Percentiles rank a stretch among this genome's conserved stretches.
phyloP scores from a whole-genome alignment of 2,113 vertebrate species.

The Smithornis capensis region DNA sequence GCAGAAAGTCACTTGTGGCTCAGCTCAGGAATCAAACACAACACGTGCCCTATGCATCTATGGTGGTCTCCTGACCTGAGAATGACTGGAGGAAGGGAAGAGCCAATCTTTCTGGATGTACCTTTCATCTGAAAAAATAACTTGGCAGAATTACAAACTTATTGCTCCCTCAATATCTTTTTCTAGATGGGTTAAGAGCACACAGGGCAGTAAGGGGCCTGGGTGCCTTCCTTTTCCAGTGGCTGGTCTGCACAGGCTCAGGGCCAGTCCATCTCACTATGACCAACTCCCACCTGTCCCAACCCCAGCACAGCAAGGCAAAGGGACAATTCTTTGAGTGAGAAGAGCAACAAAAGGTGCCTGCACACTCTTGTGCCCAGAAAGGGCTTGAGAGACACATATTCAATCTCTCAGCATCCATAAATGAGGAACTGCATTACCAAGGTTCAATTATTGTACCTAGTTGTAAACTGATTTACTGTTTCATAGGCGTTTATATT shows the following conservation, averaged over 20 bases:
- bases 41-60: accelerated
- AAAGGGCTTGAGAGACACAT: not conserved
- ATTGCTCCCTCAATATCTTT: not conserved
- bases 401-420: not conserved
- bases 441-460: not conserved
- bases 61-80: not conserved
- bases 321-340: accelerated
- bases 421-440: not conserved
- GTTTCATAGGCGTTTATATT: not conserved
- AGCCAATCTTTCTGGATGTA: not conserved
- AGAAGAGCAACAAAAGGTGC: not conserved
- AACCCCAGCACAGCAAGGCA: not conserved
- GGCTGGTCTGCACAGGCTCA: not conserved
- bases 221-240: accelerated
- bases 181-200: not conserved
- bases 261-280: not conserved
- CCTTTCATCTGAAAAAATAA: not conserved
- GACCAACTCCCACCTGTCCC: no score
- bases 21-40: not conserved
- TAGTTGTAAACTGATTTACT: not conserved
- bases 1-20: not conserved
- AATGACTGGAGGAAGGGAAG: not conserved
- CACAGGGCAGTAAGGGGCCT: accelerated
- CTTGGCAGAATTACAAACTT: not conserved
- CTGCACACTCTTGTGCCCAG: not conserved